Conservation (phyloP, 2,888 invertebrate genomes). For the Macrosoma leucophasiata region DNA sequence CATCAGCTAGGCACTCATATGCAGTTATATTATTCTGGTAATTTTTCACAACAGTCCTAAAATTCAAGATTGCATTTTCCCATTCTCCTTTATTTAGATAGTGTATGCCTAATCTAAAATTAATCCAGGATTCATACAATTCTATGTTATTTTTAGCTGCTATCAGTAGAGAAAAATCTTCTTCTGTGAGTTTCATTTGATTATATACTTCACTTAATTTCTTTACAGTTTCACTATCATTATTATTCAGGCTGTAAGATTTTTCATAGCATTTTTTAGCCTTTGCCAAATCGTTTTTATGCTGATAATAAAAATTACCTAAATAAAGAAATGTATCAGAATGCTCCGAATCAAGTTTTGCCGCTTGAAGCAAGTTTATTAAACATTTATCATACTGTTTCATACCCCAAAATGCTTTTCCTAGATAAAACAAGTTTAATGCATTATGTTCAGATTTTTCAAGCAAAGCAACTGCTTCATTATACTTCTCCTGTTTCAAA, state of each 20-base stretch:
- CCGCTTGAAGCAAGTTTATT: conserved; percentile 78
- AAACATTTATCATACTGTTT: conserved; percentile 75
- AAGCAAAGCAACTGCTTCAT: conserved; percentile 72
- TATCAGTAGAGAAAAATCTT: conserved; percentile 76
- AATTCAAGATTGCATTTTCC: conserved; percentile 82
- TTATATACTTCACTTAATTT: conserved; percentile 85
- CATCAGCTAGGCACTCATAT: conserved; percentile 93
- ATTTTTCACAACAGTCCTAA: conserved; percentile 81
- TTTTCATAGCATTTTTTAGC: conserved; percentile 89
- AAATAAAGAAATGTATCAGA: conserved; percentile 82
- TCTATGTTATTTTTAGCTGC: conserved; percentile 57
- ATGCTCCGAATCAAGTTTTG: conserved; percentile 81
- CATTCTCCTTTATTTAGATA: conserved; percentile 82
- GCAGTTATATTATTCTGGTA: conserved; percentile 81
- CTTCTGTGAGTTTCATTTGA: conserved; percentile 78
- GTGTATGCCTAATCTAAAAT: conserved; percentile 87
- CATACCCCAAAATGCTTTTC: conserved; percentile 74
- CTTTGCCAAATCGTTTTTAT: conserved; percentile 78
- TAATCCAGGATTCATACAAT: conserved; percentile 81
- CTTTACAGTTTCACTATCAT: conserved; percentile 79
- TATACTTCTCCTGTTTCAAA: conserved; percentile 57
- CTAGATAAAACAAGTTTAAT: conserved; percentile 74
- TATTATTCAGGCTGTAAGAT: conserved; percentile 82
- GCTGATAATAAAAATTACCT: conserved; percentile 81
- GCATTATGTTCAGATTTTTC: conserved; percentile 50